Evolutionary conservation across 2,888 invertebrate species (phyloP).

Genomic region (Ceriagrion tenellum): DNA sequence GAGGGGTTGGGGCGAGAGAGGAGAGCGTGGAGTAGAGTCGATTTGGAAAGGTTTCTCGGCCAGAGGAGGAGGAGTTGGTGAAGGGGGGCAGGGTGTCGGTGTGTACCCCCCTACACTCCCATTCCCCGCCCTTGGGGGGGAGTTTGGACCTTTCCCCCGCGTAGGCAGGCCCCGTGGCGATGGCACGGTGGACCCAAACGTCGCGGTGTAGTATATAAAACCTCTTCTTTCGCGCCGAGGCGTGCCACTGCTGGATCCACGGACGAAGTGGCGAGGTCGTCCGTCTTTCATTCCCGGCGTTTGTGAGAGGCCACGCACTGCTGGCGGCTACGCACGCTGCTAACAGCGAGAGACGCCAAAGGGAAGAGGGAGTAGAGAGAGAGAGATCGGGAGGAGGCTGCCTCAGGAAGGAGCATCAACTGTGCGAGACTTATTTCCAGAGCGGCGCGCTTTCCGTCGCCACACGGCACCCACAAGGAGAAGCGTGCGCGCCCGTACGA

Average conservation of each 20-base stretch:
- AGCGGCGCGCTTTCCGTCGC: neutral
- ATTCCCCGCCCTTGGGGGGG: neutral
- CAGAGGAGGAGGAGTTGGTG: neutral
- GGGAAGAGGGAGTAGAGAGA: neutral
- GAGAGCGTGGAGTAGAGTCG: neutral
- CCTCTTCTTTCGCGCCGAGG: slow-evolving; percentile 40
- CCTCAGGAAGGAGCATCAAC: neutral
- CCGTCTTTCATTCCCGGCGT: neutral
- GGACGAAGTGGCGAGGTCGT: slow-evolving; percentile 23
- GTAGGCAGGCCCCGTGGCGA: slow-evolving; percentile 8
- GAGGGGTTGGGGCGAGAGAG: neutral
- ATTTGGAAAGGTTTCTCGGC: slow-evolving; percentile 41
- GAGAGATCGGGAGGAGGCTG: no score
- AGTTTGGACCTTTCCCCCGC: slow-evolving; percentile 4
- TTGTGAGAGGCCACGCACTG: neutral
- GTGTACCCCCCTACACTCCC: no score
- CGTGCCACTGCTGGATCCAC: slow-evolving; percentile 13
- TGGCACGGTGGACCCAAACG: slow-evolving; percentile 18
- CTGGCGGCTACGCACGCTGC: neutral
- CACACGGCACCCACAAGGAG: neutral
- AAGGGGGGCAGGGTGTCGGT: neutral
- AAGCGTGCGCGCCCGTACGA: no score
- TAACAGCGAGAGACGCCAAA: neutral
- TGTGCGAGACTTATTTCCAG: neutral
- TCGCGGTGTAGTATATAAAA: slow-evolving; percentile 40